Evolutionary conservation across 2,888 invertebrate species (phyloP), one percentile per base, ranked within the genome.

Genomic region (Criorhina ranunculi): DNA sequence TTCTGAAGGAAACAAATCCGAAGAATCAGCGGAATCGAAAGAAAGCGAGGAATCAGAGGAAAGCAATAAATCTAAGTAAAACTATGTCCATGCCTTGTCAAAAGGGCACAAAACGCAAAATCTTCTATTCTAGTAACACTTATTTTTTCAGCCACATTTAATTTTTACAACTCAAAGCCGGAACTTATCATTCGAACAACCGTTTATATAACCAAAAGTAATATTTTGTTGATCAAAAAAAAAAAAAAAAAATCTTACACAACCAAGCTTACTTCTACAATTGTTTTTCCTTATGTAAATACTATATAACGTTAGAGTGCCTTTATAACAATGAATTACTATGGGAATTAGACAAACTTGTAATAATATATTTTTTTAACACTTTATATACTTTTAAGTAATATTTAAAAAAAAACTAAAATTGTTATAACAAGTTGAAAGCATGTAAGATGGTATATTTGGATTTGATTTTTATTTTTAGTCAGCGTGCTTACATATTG

Each of bases 31-130:
- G 77, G 89, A 89, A 85, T 90, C 90, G 55, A 89, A 90, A 87
- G 89, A 91, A 83, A 90, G 89, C 80, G 87, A 88, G 70, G 90
- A 89, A 87, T 89, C 90, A 72, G 89, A 89, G 85, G 89, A 91
- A 87, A 88, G 88, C 75, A 80, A 79, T 51, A 79, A 79, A 37
- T 76, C 76, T 40, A 79, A 80, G 53, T 75, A 80, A 73, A 67
- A 31, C 17, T 37, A 53, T 67, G 64, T 73, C 86, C 77, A 73
- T 66, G 73, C 76, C 69, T 80, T 82, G 49, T 29, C 59, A 72
- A 62, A 66, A 51, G 73, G 73, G 70, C 70, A 82, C 85, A 46
- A n/a, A 73, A 86, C 64, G 66, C 44, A 67, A 72, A 66, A 72
- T 59, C 72, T 76, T 59, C 42, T 49, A 62, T 70, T 42, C 69